Evolutionary conservation across 1,140 invertebrate genomes (phyloP).

Genomic region (Heterodera schachtii): DNA sequence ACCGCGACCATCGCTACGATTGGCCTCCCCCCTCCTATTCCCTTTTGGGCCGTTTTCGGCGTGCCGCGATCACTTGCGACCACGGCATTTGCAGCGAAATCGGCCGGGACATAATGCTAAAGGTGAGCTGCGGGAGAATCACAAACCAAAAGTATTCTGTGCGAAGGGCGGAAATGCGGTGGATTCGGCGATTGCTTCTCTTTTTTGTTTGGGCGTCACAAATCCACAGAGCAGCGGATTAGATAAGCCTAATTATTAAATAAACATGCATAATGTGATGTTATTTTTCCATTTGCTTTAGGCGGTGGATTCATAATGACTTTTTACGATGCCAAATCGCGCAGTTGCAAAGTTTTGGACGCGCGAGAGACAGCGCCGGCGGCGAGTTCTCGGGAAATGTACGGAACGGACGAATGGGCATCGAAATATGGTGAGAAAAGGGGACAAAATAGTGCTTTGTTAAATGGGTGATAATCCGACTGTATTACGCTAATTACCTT

Average conservation of each 20-base stretch:
- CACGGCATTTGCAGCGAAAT: constrained; percentile 63
- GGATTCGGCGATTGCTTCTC: constrained; percentile 80
- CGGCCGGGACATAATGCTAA: constrained; percentile 73
- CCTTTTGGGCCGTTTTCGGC: constrained; percentile 54
- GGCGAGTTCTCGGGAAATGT: constrained; percentile 75
- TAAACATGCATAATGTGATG: background rate
- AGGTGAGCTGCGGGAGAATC: background rate
- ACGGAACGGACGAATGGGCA: constrained; percentile 69
- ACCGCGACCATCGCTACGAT: constrained; percentile 49
- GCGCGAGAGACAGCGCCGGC: constrained; percentile 81
- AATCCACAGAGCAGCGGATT: constrained; percentile 77
- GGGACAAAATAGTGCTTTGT: background rate
- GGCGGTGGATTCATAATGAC: constrained; percentile 86
- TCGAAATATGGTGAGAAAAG: constrained; percentile 65
- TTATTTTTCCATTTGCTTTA: constrained; percentile 70
- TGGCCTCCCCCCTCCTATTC: constrained; percentile 55
- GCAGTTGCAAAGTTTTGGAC: constrained; percentile 70
- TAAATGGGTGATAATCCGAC: too few species aligned
- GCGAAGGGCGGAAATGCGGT: constrained; percentile 79
- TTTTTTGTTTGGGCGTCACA: constrained; percentile 83
- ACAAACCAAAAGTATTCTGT: too few species aligned
- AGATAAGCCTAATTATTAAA: background rate
- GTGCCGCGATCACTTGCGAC: constrained; percentile 62
- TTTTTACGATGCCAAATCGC: constrained; percentile 71
- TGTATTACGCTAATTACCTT: too few species aligned